phyloP scores from a whole-genome alignment of 2,113 vertebrate species.

The Circaetus gallicus region DNA sequence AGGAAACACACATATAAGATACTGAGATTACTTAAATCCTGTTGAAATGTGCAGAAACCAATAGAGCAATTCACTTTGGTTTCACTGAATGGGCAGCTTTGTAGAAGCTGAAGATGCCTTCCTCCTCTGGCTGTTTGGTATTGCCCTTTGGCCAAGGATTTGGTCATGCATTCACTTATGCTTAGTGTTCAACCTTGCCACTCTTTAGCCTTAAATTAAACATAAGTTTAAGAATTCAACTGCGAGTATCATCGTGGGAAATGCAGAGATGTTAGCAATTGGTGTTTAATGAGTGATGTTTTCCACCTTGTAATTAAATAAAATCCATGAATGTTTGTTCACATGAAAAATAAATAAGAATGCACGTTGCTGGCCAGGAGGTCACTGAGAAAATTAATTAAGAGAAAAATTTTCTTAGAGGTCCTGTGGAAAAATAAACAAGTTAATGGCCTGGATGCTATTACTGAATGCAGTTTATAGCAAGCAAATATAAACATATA shows the following conservation, averaged over 20 bases:
- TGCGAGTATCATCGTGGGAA: not conserved
- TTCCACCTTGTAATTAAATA: not conserved
- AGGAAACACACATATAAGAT: not conserved
- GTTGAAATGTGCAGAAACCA: not conserved
- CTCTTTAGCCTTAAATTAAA: not conserved
- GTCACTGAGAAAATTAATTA: not conserved
- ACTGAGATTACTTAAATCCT: not conserved
- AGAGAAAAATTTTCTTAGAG: not conserved
- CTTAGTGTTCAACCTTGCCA: not conserved
- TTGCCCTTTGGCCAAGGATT: not conserved
- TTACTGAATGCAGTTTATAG: not conserved
- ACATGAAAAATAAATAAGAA: not conserved
- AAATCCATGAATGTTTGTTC: not conserved
- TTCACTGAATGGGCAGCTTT: not conserved
- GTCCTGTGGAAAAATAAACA: not conserved
- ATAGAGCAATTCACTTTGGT: not conserved
- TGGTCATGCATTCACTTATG: not conserved
- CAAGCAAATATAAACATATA: not conserved
- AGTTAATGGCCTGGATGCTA: not conserved
- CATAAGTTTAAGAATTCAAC: not conserved
- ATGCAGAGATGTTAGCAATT: not conserved
- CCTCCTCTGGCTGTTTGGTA: not conserved
- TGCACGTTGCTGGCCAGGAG: not conserved
- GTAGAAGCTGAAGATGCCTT: not conserved
- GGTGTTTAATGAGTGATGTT: not conserved